Base-by-base conservation (phyloP, 92 coral and sea anemone species). In the Phymanthus crucifer region DNA sequence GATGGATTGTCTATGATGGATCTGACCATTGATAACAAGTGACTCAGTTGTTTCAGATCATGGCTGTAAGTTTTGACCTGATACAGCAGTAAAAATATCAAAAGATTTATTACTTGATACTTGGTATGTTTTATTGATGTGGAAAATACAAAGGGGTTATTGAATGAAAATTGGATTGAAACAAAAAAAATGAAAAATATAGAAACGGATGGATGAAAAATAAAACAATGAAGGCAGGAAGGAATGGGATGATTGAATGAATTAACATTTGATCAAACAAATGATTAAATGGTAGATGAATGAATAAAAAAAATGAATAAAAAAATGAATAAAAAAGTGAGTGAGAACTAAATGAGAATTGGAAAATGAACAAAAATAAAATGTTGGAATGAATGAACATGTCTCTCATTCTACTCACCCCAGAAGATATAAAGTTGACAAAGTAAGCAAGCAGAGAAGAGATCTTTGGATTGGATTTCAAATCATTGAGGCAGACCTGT, bases 1-100 rank as follows among this genome's bases (percentile, higher is more conserved):
- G 94, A 84, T 26, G 86, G 86, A 70, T 95, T 95, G 84, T 95
- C 92, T 32, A 91, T 88, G 46, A 95, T 79, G 23, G 92, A 80
- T 32, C 83, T 83, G 64, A 93, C 91, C 93, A 95, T 88, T 9
- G 91, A 74, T 57, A 95, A 76, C 46, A 95, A 76, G 74, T 87
- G 87, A 67, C 97, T 82, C n/a, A 95, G 94, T 78, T 93, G 97
- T n/a, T 78, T 74, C 34, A 89, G 82, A 85, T 93, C 93, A 72
- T 90, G 94, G 71, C 91, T 87, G 82, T 90, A 85, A 17, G 86
- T 71, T 76, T 93, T 93, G 80, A 95, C 97, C 98, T 95, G 82
- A 75, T 86, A 31, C n/a, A n/a, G n/a, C n/a, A 45, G 12, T 23
- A 48, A 50, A 70, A n/a, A n/a, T n/a, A n/a, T n/a, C 2, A 43